These are phyloP conservation scores for Ondatra zibethicus DNA, from an alignment of 2,113 vertebrate genomes.

Conservation along the genomic window DNA sequence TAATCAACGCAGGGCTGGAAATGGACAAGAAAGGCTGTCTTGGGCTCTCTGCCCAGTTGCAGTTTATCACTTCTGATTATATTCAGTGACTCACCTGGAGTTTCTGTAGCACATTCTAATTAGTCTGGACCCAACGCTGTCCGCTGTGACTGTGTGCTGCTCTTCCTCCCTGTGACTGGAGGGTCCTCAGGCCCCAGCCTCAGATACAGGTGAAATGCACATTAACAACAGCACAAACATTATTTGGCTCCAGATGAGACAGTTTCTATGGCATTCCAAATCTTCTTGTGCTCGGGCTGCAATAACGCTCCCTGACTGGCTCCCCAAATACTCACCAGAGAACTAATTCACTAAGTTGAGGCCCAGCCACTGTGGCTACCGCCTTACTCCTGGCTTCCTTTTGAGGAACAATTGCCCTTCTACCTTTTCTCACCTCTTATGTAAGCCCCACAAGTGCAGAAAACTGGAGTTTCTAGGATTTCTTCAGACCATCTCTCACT, in stretches of 20 bases:
- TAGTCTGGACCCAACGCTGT: not conserved
- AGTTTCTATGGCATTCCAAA: not conserved
- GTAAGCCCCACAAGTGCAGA: not conserved
- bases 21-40: not conserved
- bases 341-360: not conserved
- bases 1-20: conserved; percentile 5
- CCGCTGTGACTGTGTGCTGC: not conserved
- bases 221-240: not conserved
- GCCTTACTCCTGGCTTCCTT: not conserved
- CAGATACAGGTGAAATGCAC: not conserved
- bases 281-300: not conserved
- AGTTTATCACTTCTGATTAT: conserved; percentile 20
- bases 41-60: not conserved
- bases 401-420: not conserved
- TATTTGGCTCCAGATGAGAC: not conserved
- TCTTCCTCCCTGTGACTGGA: not conserved
- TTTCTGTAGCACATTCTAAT: conserved; percentile 29
- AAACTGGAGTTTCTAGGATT: not conserved
- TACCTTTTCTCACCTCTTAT: not conserved
- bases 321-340: not conserved
- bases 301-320: not conserved
- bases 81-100: conserved; percentile 29
- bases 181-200: not conserved
- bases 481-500: not conserved
- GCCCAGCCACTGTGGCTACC: fast-evolving